Percentiles rank a stretch among this genome's conserved stretches.
phyloP scores from a whole-genome alignment of 1,140 invertebrate genomes.

The Homalodisca vitripennis region DNA sequence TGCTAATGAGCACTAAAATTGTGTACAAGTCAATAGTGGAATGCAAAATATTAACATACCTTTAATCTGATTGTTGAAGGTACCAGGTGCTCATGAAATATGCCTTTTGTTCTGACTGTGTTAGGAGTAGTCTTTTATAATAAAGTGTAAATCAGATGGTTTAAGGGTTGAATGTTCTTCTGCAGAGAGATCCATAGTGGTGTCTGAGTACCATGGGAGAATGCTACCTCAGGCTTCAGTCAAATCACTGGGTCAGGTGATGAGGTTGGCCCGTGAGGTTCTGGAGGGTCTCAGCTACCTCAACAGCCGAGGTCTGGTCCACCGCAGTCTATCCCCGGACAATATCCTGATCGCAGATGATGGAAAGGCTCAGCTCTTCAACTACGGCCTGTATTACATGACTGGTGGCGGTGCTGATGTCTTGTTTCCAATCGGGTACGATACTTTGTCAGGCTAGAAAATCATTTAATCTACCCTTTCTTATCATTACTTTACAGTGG shows the following conservation, averaged over 20 bases:
- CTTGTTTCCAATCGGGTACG: conserved; percentile 88
- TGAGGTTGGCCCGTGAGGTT: conserved; percentile 65
- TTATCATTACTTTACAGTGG: no score
- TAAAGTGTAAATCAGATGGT: no score
- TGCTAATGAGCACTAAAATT: no score
- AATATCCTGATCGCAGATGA: conserved; percentile 78
- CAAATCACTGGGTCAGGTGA: conserved; percentile 54
- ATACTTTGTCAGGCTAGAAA: no score
- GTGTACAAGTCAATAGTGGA: no score
- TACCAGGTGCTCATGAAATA: no score
- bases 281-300: conserved; percentile 72
- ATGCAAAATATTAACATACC: no score
- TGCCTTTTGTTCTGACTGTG: no score
- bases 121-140: no score
- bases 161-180: no score
- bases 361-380: conserved; percentile 80
- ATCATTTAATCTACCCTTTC: no score
- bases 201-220: conserved; percentile 81
- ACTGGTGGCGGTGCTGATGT: conserved; percentile 81
- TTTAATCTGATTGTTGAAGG: no score
- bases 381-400: conserved; percentile 92
- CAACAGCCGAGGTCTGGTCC: conserved; percentile 70
- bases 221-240: conserved; percentile 50
- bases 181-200: conserved; percentile 88
- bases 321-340: conserved; percentile 76